These are phyloP conservation scores for Dendrocopos noguchii DNA, from an alignment of 2,113 vertebrate genomes.

Conservation along the genomic window DNA sequence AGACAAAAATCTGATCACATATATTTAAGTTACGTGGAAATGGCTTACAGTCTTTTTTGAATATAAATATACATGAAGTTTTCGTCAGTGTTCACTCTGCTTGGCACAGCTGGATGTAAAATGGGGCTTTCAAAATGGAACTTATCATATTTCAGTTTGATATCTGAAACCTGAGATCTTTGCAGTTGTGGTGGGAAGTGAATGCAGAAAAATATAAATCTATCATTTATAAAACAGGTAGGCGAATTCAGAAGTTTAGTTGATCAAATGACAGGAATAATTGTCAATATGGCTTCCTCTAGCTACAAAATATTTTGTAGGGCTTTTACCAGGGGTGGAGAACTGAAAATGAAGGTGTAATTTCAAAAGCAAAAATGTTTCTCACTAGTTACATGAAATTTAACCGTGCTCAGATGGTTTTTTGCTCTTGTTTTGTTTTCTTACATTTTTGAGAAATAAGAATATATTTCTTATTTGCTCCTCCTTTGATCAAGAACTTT, in stretches of 20 bases:
- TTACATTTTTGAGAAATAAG: constrained; percentile 36
- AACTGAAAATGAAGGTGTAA: constrained; percentile 33
- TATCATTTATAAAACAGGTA: neutral
- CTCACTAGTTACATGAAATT: neutral
- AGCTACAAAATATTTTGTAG: neutral
- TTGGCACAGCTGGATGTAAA: neutral
- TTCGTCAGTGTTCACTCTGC: neutral
- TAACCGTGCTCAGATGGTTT: neutral
- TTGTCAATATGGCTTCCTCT: constrained; percentile 54
- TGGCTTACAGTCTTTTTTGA: neutral
- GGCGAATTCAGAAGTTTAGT: constrained; percentile 28
- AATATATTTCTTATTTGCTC: constrained; percentile 52
- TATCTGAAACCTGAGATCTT: constrained; percentile 17
- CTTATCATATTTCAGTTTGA: neutral
- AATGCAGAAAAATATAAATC: neutral
- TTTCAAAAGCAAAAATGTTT: constrained; percentile 19
- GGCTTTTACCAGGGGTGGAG: constrained; percentile 10
- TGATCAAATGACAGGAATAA: constrained; percentile 45
- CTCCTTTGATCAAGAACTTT: constrained; percentile 47
- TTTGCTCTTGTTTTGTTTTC: neutral
- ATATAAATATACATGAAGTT: neutral
- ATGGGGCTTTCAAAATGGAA: neutral
- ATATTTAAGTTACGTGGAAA: neutral
- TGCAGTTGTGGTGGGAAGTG: neutral
- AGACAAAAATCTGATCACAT: neutral